A percentile compares a stretch with the other conserved stretches of the same genome.
These are phyloP conservation scores for Lasius platythorax DNA, from an alignment of 2,888 invertebrate genomes.

Conservation along the genomic window DNA sequence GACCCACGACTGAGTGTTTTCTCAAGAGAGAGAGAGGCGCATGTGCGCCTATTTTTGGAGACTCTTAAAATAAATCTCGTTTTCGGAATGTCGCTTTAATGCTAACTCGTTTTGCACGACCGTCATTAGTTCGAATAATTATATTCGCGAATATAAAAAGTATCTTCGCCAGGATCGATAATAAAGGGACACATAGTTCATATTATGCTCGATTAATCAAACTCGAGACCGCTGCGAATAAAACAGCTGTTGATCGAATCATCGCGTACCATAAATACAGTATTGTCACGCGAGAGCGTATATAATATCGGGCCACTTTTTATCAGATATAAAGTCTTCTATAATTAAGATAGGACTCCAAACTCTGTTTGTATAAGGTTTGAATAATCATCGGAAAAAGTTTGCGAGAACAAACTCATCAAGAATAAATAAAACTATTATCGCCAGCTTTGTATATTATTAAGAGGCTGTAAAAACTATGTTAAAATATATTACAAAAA, in stretches of 20 bases:
- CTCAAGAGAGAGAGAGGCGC: constrained; percentile 55
- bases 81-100: constrained; percentile 45
- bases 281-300: constrained; percentile 2
- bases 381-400: background rate
- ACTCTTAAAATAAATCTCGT: constrained; percentile 79
- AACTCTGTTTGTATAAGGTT: background rate
- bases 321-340: background rate
- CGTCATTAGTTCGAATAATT: constrained; percentile 4
- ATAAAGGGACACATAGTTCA: background rate
- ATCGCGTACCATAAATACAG: background rate
- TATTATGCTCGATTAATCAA: constrained; percentile 31
- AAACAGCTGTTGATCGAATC: constrained; percentile 26
- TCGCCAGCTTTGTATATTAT: background rate
- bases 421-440: background rate
- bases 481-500: background rate
- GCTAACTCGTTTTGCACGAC: background rate
- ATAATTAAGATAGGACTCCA: background rate
- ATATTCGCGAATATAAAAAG: constrained; percentile 9
- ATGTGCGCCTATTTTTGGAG: constrained; percentile 78
- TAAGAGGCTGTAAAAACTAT: background rate
- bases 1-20: constrained; percentile 71
- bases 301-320: background rate
- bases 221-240: constrained; percentile 8
- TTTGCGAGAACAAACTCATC: background rate
- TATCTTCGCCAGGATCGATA: background rate